Base-by-base conservation (phyloP, 2,888 invertebrate species). In the Microctonus hyperodae region DNA sequence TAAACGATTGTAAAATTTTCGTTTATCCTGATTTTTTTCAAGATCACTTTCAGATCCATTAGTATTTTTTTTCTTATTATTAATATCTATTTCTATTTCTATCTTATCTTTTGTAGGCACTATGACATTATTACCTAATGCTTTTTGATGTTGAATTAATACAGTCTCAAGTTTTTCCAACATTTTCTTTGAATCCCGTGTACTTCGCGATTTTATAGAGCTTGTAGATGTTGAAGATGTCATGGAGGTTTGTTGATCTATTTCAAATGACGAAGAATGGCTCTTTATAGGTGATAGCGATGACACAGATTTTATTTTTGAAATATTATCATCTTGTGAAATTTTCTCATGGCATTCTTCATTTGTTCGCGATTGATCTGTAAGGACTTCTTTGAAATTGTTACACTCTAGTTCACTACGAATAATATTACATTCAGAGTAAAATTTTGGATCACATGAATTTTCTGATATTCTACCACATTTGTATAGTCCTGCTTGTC, bases 111-210 rank as follows among this genome's bases (percentile, higher is more conserved):
- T 69, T 44, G 70, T 64, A 2, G 74, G 69, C 57, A 72, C 62
- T 13, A 75, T 73, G 0, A 75, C 72, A 53, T 71, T 75, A 2
- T 72, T 65, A 23, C 75, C 75, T 0, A 79, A 66, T 61, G 74
- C 73, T 69, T 81, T 84, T 73, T 83, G 84, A 69, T 87, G 86
- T 6, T 87, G 88, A 60, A 86, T 84, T 64, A 90, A 78, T 0
- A 88, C 89, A 69, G 86, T 86, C 78, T 90, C 90, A 0, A 90
- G 80, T 74, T 90, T 90, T 72, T 88, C 88, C 0, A 91, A 80
- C 88, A 90, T 91, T 70, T 90, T 86, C 78, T 89, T 88, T 0
- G 90, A 86, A 73, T 89, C 89, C 22, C 72, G 57, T 10, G 55
- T 31, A 50, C 31, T 58, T 22, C 51, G n/a, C 23, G 68, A 61